These are phyloP conservation scores for Thermophis baileyi DNA, from an alignment of 2,113 vertebrate genomes.

Conservation along the genomic window DNA sequence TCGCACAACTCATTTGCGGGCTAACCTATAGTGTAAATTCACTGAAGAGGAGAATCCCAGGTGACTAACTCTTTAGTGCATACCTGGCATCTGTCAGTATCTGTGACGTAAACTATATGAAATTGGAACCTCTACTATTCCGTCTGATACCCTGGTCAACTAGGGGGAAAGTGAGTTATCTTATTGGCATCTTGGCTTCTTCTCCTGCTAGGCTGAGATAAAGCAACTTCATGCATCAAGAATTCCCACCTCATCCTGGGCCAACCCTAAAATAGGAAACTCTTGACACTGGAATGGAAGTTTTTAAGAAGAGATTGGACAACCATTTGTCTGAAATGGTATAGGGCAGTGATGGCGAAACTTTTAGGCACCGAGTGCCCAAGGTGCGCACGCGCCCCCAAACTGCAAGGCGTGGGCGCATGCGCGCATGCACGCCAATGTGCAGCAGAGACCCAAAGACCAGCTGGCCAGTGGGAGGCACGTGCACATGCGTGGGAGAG, in stretches of 20 bases:
- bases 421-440: no score
- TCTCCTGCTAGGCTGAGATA: neutral
- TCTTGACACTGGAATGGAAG: no score
- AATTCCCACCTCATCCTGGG: neutral
- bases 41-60: constrained; percentile 9
- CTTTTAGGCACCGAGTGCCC: no score
- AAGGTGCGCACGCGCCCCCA: no score
- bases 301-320: no score
- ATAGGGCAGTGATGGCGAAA: no score
- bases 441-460: no score
- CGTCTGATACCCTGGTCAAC: neutral
- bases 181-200: neutral
- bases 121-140: neutral
- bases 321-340: no score
- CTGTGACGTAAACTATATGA: constrained; percentile 10
- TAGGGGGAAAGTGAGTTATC: neutral
- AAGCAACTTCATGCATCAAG: neutral
- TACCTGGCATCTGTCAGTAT: constrained; percentile 10
- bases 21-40: neutral
- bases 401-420: no score
- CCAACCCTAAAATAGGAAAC: neutral
- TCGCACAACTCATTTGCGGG: neutral
- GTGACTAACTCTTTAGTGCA: neutral
- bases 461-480: no score
- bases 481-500: no score